Percentiles rank a stretch among this genome's conserved stretches.
phyloP scores from a whole-genome alignment of 2,797 vertebrate species.

The Otus scops region DNA sequence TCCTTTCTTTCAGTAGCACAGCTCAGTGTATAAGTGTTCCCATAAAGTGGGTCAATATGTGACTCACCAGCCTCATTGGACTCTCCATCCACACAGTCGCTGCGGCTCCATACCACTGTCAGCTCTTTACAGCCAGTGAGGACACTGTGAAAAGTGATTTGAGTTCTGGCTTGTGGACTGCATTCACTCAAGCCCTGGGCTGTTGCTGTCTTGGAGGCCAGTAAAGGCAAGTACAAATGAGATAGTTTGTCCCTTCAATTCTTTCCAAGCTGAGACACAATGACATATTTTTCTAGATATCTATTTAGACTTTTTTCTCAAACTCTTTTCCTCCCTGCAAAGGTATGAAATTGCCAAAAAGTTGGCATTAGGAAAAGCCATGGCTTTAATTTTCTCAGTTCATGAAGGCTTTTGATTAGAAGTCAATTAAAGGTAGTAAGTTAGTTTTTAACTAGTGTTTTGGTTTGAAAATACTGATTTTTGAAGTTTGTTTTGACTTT shows the following conservation, averaged over 20 bases:
- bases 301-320: not conserved
- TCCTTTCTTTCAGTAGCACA: not conserved
- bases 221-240: not conserved
- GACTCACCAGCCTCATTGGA: not conserved
- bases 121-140: not conserved
- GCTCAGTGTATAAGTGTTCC: not conserved
- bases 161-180: not conserved
- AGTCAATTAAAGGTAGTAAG: not conserved
- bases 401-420: not conserved
- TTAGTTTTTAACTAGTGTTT: not conserved
- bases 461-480: not conserved
- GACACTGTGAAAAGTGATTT: not conserved
- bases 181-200: not conserved
- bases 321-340: not conserved
- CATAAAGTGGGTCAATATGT: rapidly evolving
- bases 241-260: not conserved
- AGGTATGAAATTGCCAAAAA: not conserved
- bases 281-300: not conserved
- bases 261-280: not conserved
- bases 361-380: not conserved
- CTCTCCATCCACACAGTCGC: not conserved
- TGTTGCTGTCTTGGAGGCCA: not conserved
- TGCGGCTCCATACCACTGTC: not conserved
- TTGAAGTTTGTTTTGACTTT: not conserved
- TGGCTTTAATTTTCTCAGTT: not conserved